A percentile compares a stretch with the other conserved stretches of the same genome.
These are phyloP conservation scores for Tupaia tana DNA, from an alignment of 2,113 vertebrate genomes.

Conservation along the genomic window DNA sequence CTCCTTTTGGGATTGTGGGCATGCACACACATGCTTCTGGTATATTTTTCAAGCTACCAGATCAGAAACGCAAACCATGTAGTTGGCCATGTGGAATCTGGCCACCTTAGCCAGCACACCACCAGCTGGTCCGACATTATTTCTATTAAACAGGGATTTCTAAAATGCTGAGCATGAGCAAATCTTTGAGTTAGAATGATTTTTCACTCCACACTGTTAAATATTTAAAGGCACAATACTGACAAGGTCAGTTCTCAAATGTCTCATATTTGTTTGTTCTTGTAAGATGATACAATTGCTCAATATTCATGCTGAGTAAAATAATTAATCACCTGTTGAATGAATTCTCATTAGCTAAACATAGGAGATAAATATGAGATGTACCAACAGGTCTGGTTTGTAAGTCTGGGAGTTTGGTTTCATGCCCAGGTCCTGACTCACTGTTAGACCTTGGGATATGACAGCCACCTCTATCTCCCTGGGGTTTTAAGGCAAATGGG, in stretches of 20 bases:
- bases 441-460: not conserved
- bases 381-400: not conserved
- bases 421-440: not conserved
- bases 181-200: not conserved
- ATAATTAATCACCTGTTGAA: constrained; percentile 47
- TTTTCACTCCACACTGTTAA: not conserved
- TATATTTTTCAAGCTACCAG: no score
- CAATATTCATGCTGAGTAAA: constrained; percentile 23
- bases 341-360: constrained; percentile 36
- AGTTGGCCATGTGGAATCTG: no score
- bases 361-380: not conserved
- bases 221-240: not conserved
- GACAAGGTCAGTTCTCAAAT: not conserved
- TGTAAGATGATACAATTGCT: not conserved
- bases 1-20: no score
- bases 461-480: rapidly evolving
- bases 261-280: not conserved
- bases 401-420: not conserved
- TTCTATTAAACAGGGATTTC: not conserved
- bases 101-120: no score
- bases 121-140: not conserved
- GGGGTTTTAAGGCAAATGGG: not conserved
- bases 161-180: not conserved
- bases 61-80: no score
- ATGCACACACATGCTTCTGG: no score